Evolutionary conservation across 2,797 vertebrate species (phyloP).

Genomic region (Pseudotriccus pelzelni): DNA sequence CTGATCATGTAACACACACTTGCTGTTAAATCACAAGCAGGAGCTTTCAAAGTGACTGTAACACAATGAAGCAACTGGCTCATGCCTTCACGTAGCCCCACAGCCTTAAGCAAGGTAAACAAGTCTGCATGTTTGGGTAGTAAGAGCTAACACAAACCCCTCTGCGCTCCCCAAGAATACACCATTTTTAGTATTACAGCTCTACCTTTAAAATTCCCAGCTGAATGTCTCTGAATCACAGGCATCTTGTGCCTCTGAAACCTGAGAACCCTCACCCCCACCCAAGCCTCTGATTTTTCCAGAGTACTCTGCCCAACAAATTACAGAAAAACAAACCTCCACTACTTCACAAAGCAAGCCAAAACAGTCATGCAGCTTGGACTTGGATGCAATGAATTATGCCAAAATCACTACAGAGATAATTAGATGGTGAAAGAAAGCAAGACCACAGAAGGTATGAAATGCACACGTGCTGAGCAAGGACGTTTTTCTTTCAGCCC

Average conservation of each 20-base stretch:
- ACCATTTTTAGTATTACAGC: not conserved
- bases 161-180: not conserved
- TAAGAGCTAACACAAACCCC: not conserved
- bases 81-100: not conserved
- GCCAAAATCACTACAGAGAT: slow-evolving; percentile 59
- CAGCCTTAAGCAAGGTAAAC: not conserved
- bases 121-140: not conserved
- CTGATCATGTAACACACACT: not conserved
- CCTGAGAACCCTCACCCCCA: slow-evolving; percentile 52
- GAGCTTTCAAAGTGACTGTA: not conserved
- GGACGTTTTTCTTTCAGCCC: slow-evolving; percentile 12
- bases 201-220: slow-evolving; percentile 38
- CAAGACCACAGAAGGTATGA: slow-evolving; percentile 56
- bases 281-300: slow-evolving; percentile 49
- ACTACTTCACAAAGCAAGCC: slow-evolving; percentile 59
- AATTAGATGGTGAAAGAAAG: slow-evolving; percentile 52
- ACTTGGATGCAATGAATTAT: slow-evolving; percentile 32
- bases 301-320: slow-evolving; percentile 45
- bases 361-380: slow-evolving; percentile 68
- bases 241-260: slow-evolving; percentile 47
- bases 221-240: slow-evolving; percentile 48
- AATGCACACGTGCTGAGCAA: slow-evolving; percentile 55
- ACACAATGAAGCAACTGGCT: not conserved
- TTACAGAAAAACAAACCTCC: slow-evolving; percentile 59
- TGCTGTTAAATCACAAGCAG: not conserved